Evolutionary conservation across 2,797 vertebrate genomes (phyloP).

Genomic region (Otolemur crassicaudatus): DNA sequence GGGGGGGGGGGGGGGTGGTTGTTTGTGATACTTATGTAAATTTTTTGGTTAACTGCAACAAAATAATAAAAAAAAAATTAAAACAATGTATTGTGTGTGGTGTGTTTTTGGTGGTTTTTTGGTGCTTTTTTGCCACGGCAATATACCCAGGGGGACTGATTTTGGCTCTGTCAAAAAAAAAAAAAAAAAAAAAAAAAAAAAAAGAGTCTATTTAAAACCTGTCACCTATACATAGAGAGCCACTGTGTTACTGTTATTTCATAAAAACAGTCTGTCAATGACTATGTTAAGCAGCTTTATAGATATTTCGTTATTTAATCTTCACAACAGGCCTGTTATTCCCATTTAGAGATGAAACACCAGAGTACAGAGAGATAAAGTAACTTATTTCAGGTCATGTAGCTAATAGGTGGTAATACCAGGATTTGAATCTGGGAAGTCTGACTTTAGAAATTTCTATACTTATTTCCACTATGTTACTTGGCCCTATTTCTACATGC

Average conservation of each 20-base stretch:
- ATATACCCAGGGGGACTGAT: no score
- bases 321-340: not conserved
- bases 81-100: no score
- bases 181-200: no score
- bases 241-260: not conserved
- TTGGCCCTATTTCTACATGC: not conserved
- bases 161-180: no score
- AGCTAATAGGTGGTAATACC: not conserved
- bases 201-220: not conserved
- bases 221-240: not conserved
- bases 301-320: constrained; percentile 20
- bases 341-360: not conserved
- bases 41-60: no score
- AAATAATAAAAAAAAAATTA: no score
- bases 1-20: no score
- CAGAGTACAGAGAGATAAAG: not conserved
- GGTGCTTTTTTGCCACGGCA: no score
- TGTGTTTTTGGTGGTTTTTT: no score
- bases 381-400: not conserved
- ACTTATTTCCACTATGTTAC: not conserved
- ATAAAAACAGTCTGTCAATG: not conserved
- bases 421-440: not conserved
- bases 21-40: no score
- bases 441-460: not conserved
- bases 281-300: not conserved